Conservation (phyloP, 2,797 vertebrate genomes). For the Sebastiscus albofasciatus region DNA sequence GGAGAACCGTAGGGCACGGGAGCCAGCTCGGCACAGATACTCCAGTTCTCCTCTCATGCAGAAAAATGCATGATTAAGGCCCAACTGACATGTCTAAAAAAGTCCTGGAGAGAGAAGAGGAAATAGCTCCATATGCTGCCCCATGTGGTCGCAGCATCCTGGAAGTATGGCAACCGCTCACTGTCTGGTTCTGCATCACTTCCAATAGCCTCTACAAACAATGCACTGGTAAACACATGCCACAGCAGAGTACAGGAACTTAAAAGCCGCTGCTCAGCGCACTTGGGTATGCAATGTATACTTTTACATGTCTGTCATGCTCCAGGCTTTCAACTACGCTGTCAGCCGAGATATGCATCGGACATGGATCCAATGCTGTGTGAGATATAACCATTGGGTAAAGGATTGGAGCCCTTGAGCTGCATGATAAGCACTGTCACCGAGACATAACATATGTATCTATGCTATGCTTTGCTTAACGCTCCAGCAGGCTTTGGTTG, state of each 20-base stretch:
- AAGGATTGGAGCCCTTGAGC: slow-evolving; percentile 75
- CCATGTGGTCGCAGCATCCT: slow-evolving; percentile 65
- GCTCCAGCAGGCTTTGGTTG: slow-evolving; percentile 52
- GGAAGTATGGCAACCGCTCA: slow-evolving; percentile 51
- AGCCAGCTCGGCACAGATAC: slow-evolving; percentile 66
- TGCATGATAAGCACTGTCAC: slow-evolving; percentile 80
- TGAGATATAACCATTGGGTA: slow-evolving; percentile 77
- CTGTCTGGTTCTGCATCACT: slow-evolving; percentile 51
- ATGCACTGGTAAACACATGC: slow-evolving; percentile 31
- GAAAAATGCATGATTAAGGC: slow-evolving; percentile 78
- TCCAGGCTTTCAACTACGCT: slow-evolving; percentile 69
- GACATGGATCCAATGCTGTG: slow-evolving; percentile 73
- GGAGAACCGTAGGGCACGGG: slow-evolving; percentile 62
- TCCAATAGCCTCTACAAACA: slow-evolving; percentile 58
- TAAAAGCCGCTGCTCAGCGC: slow-evolving; percentile 34
- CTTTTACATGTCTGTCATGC: slow-evolving; percentile 76
- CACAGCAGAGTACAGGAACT: slow-evolving; percentile 17
- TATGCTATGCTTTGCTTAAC: slow-evolving; percentile 68
- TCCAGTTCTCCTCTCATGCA: slow-evolving; percentile 74
- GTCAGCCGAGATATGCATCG: slow-evolving; percentile 77
- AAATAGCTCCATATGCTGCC: slow-evolving; percentile 75
- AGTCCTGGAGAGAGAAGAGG: slow-evolving; percentile 61
- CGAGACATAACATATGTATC: slow-evolving; percentile 79
- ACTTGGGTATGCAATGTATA: slow-evolving; percentile 55
- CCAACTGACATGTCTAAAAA: slow-evolving; percentile 77